These are phyloP conservation scores for Gallinago jamesoni DNA, from an alignment of 2,113 vertebrate species.

Conservation along the genomic window DNA sequence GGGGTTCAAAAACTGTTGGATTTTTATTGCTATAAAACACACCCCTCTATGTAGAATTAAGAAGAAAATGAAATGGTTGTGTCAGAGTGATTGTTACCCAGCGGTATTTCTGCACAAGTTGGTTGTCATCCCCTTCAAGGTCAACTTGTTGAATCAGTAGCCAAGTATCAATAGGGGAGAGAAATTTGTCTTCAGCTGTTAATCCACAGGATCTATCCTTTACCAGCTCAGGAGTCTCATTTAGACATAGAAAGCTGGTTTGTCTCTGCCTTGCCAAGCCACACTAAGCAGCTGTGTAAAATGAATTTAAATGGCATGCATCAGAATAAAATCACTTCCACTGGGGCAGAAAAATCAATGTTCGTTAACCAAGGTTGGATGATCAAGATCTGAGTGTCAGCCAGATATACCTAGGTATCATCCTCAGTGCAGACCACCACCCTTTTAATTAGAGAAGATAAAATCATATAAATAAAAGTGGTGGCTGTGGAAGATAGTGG, in stretches of 20 bases:
- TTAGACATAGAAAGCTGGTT: conserved; percentile 14
- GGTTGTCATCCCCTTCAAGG: conserved; percentile 13
- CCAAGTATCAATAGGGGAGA: not conserved
- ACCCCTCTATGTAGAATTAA: not conserved
- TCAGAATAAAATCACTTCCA: conserved; percentile 61
- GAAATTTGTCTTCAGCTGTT: conserved; percentile 25
- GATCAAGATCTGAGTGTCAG: conserved; percentile 32
- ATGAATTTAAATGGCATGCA: conserved; percentile 70
- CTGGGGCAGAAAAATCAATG: conserved; percentile 72
- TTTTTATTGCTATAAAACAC: not conserved
- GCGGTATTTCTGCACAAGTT: not conserved
- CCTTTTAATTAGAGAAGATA: conserved; percentile 47
- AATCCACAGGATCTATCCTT: conserved; percentile 36
- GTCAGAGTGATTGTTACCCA: not conserved
- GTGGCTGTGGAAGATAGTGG: not conserved
- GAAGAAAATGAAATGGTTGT: not conserved
- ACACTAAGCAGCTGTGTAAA: conserved; percentile 67
- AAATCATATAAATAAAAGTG: not conserved
- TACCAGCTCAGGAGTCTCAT: conserved; percentile 38
- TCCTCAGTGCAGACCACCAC: not conserved
- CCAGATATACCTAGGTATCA: conserved; percentile 23
- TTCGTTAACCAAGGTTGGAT: conserved; percentile 55
- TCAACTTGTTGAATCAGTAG: conserved; percentile 13
- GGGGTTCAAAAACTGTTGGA: not conserved
- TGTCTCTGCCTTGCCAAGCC: conserved; percentile 57